Percentiles rank a stretch among this genome's conserved stretches.
Conservation (phyloP, 1,140 invertebrate genomes). For the Lanistes nyassanus region DNA sequence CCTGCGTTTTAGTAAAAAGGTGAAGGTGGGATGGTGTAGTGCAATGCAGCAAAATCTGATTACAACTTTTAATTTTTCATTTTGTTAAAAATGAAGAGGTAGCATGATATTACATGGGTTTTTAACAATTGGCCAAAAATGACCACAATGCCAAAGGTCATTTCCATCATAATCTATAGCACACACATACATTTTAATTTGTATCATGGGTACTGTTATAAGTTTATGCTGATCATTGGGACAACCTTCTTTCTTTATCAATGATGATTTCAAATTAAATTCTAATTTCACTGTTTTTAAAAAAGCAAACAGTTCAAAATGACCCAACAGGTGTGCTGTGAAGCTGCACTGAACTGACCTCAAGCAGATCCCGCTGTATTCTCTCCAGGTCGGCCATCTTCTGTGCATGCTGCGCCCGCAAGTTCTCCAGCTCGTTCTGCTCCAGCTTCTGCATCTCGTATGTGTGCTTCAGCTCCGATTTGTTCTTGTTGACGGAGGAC, state of each 20-base stretch:
- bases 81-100: too few relatives aligned
- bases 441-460: slow-evolving; percentile 58
- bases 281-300: too few relatives aligned
- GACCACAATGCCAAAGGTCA: too few relatives aligned
- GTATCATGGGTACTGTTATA: neutral
- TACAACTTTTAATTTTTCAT: too few relatives aligned
- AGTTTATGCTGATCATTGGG: neutral
- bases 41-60: slow-evolving; percentile 5
- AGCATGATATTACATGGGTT: too few relatives aligned
- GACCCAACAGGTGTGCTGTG: too few relatives aligned
- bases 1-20: slow-evolving; percentile 34
- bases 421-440: slow-evolving; percentile 52
- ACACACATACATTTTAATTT: neutral
- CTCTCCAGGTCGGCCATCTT: slow-evolving; percentile 55
- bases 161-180: too few relatives aligned
- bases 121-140: too few relatives aligned
- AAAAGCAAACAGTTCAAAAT: too few relatives aligned
- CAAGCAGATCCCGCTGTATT: slow-evolving; percentile 50
- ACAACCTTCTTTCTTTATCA: neutral
- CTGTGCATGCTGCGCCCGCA: slow-evolving; percentile 54
- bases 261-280: too few relatives aligned
- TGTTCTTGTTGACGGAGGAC: slow-evolving; percentile 54
- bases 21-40: neutral
- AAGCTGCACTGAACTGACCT: slow-evolving; percentile 34
- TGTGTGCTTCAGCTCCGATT: slow-evolving; percentile 58